Conservation (phyloP, 2,888 invertebrate genomes). For the Tachina fera region DNA sequence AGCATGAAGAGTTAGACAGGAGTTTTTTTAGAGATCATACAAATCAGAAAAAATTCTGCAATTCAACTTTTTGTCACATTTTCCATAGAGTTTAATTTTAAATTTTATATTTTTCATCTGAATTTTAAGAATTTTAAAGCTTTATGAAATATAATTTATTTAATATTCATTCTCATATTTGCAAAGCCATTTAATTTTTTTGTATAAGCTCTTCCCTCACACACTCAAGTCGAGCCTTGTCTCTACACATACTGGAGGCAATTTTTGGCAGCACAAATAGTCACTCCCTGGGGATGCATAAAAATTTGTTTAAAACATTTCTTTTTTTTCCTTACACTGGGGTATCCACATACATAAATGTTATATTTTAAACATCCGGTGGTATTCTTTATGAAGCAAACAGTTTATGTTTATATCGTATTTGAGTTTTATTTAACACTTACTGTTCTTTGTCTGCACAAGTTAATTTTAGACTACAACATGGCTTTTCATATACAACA, state of each 20-base stretch:
- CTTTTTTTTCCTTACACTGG: not conserved
- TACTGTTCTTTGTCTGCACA: constrained; percentile 30
- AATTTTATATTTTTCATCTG: not conserved
- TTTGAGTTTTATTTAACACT: constrained; percentile 52
- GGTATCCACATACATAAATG: not conserved
- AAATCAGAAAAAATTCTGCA: too few species aligned
- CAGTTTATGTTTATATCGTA: constrained; percentile 24
- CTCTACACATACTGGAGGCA: constrained; percentile 3
- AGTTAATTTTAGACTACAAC: not conserved
- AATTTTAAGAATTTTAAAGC: not conserved
- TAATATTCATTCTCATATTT: not conserved
- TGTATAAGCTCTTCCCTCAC: not conserved
- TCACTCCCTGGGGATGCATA: constrained; percentile 30
- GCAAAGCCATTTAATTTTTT: not conserved
- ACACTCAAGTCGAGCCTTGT: not conserved
- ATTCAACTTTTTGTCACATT: too few species aligned
- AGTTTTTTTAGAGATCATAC: not conserved
- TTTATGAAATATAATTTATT: not conserved
- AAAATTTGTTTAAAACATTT: constrained; percentile 38
- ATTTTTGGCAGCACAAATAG: constrained; percentile 31
- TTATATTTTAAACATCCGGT: not conserved
- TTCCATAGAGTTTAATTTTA: too few species aligned
- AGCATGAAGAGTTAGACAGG: not conserved
- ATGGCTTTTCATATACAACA: not conserved
- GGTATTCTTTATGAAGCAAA: not conserved